Base-by-base conservation (phyloP, 1,140 invertebrate genomes). In the Pseudoatta argentina region DNA sequence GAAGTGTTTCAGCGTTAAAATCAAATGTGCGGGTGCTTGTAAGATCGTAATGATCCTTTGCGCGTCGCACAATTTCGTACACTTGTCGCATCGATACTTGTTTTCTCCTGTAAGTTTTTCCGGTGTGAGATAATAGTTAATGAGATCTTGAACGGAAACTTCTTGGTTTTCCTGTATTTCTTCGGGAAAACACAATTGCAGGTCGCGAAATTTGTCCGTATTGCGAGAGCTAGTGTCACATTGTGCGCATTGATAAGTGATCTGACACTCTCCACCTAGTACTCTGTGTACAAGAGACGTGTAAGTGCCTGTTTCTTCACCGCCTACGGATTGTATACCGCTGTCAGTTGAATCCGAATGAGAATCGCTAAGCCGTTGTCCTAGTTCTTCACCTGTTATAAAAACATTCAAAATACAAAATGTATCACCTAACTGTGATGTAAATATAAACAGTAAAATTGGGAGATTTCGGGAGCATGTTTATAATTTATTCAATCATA, bases 61-160 rank as follows among this genome's bases (percentile, higher is more conserved):
- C 0, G 97, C 98, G 91, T 98, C 97, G 44, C 97, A 97, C 1
- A 98, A 94, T 16, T 96, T 96, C 12, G 96, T 96, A 93, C 98
- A 98, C 39, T 96, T 96, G 86, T 97, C 97, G 95, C 98, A 98
- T 85, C 96, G 96, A 93, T 98, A 98, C 89, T 97, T 96, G 93
- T 98, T 98, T 67, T 98, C 97, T 0, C 97, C 98, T n/a, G 95
- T 96, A 6, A 98, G 93, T 69, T 96, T 96, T 91, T 98, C 98
- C 1, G 97, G 96, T 10, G 96, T 96, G 72, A 98, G 96, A 93
- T 98, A 98, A 91, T 96, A 97, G 63, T 97, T 97, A 5, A 98
- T 94, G 0, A 98, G 94, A 81, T 96, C 96, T 91, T 97, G 96
- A 7, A 98, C 96, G 12, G 96, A 96, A 72, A 96, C 95, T 63